phyloP scores from a whole-genome alignment of 2,888 invertebrate genomes.

The Cheilosia pagana region DNA sequence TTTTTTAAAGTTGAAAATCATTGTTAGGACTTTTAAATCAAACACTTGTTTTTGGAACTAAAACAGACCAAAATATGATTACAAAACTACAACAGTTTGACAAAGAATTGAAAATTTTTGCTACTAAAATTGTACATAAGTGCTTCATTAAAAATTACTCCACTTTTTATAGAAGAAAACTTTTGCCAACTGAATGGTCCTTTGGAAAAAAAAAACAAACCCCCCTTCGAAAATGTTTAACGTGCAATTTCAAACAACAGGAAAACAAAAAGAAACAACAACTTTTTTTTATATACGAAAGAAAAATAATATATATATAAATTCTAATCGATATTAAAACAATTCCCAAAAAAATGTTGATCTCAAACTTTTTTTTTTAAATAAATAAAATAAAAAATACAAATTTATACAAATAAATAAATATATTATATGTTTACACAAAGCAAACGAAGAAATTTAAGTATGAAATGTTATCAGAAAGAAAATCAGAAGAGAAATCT shows the following conservation, averaged over 20 bases:
- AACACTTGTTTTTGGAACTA: conserved; percentile 42
- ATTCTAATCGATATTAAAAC: conserved; percentile 79
- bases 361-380: conserved; percentile 81
- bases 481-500: conserved; percentile 27
- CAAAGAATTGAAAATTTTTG: conserved; percentile 28
- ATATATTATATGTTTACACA: conserved; percentile 75
- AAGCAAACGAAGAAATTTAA: conserved; percentile 56
- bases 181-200: conserved; percentile 62
- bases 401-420: conserved; percentile 75
- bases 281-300: conserved; percentile 54
- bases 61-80: conserved; percentile 71
- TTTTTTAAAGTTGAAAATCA: conserved; percentile 26
- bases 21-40: conserved; percentile 36
- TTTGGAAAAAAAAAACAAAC: conserved; percentile 58
- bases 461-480: conserved; percentile 55
- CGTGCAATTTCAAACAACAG: conserved; percentile 50
- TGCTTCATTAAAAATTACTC: conserved; percentile 61
- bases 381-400: conserved; percentile 66
- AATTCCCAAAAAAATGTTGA: conserved; percentile 84
- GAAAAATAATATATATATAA: conserved; percentile 64
- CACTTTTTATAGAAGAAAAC: conserved; percentile 52
- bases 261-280: conserved; percentile 25
- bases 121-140: conserved; percentile 70
- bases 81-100: conserved; percentile 58
- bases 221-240: conserved; percentile 72